Base-by-base conservation (phyloP, 2,113 vertebrate genomes). In the Kryptolebias marmoratus region DNA sequence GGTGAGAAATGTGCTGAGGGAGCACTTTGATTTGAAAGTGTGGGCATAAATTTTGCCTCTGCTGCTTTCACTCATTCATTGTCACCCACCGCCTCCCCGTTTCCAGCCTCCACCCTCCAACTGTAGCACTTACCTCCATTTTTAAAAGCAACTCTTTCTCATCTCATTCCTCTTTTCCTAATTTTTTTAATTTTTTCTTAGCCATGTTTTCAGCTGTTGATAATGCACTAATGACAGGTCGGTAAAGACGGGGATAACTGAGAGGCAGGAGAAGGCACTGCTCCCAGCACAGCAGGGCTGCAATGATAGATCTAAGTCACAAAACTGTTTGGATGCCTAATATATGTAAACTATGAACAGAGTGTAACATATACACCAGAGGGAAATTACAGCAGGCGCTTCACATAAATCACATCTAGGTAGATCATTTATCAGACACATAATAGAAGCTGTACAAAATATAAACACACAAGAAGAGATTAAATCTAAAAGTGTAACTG, bases 1-100 rank as follows among this genome's bases (percentile, higher is more conserved):
- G 92, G 88, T 93, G 92, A 88, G 85, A 80, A 93, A 91, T 87
- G 59, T 93, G 94, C 93, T 93, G 93, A 93, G 87, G 63, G 64
- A 80, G 88, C 91, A 76, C 70, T 93, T 91, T 91, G 75, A 80
- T 71, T 88, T 89, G 85, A 87, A 87, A 87, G 84, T 87, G 86
- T 92, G 88, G 87, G 86, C 89, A 91, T 88, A 89, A 85, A 90
- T 92, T 90, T 73, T 67, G 76, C 76, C 78, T 83, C 59, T 18
- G 49, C 77, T 16, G 56, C 87, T 72, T 87, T 86, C 87, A 74
- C 85, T 90, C 91, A 78, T 77, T 90, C 88, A 88, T 83, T 87
- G 84, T 91, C 83, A 73, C 62, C 61, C 39, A 56, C 55, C 67
- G 27, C 62, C n/a, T 28, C 32, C 58, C 58, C 30, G 45, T 49